A percentile compares a stretch with the other conserved stretches of the same genome.
phyloP scores from a whole-genome alignment of 2,113 vertebrate species.

The Periophthalmodon schlosseri region DNA sequence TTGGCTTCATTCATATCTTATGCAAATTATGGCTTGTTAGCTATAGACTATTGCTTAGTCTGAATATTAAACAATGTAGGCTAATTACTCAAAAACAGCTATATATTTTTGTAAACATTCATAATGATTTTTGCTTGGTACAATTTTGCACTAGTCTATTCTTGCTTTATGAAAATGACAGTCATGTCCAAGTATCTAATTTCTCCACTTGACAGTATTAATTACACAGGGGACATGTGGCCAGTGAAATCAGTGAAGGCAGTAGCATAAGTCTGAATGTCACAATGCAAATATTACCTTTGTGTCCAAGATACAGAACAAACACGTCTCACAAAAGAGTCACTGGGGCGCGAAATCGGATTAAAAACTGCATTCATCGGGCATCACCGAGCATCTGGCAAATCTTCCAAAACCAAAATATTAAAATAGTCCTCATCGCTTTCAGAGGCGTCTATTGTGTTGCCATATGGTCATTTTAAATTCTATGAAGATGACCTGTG shows the following conservation, averaged over 20 bases:
- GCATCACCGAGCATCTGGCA: conserved; percentile 66
- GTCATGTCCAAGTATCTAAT: neutral
- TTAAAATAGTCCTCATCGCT: conserved; percentile 36
- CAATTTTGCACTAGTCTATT: neutral
- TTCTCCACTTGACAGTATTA: conserved; percentile 19
- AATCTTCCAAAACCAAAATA: conserved; percentile 27
- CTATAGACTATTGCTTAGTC: neutral
- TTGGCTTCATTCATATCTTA: too few species aligned
- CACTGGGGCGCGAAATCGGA: conserved; percentile 56
- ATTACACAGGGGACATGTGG: conserved; percentile 35
- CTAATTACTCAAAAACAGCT: neutral
- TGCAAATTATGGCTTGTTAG: neutral
- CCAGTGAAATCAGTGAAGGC: conserved; percentile 28
- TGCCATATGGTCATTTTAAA: conserved; percentile 9
- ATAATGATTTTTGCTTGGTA: too few species aligned
- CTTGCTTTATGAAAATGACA: neutral
- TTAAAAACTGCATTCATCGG: conserved; percentile 61
- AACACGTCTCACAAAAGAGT: conserved; percentile 56
- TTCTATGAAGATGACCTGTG: too few species aligned
- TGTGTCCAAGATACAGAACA: conserved; percentile 26
- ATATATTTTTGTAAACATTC: neutral
- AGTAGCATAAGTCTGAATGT: conserved; percentile 21
- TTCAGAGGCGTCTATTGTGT: conserved; percentile 25
- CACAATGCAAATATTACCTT: conserved; percentile 39
- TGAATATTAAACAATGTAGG: neutral